phyloP scores from a whole-genome alignment of 2,797 vertebrate species.

The Onychomys torridus region DNA sequence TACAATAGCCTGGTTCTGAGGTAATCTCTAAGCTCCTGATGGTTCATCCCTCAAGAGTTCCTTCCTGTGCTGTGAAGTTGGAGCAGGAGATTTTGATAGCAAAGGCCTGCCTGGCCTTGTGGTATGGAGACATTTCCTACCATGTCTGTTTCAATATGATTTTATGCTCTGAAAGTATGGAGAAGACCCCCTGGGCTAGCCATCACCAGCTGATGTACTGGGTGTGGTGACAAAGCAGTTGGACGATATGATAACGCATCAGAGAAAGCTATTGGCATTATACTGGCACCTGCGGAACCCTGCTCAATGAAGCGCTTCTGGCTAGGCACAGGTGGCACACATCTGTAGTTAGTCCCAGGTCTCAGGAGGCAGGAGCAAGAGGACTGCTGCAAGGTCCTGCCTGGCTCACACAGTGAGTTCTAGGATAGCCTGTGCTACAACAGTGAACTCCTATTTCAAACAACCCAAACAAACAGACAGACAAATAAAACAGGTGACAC shows the following conservation, averaged over 20 bases:
- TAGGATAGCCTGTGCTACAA: background rate
- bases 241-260: background rate
- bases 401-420: background rate
- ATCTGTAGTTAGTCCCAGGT: background rate
- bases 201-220: background rate
- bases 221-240: background rate
- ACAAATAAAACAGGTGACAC: fast-evolving
- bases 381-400: background rate
- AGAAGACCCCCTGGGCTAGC: background rate
- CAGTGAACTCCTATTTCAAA: background rate
- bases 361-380: background rate
- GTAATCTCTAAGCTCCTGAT: background rate
- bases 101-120: background rate
- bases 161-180: background rate
- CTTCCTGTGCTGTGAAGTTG: background rate
- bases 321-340: background rate
- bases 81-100: background rate
- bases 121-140: background rate
- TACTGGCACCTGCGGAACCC: background rate
- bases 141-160: no score
- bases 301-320: fast-evolving
- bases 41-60: background rate
- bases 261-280: background rate
- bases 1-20: background rate
- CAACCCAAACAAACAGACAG: background rate